These are phyloP conservation scores for Phylloscopus whistleri DNA, from an alignment of 2,113 vertebrate species.

Conservation along the genomic window DNA sequence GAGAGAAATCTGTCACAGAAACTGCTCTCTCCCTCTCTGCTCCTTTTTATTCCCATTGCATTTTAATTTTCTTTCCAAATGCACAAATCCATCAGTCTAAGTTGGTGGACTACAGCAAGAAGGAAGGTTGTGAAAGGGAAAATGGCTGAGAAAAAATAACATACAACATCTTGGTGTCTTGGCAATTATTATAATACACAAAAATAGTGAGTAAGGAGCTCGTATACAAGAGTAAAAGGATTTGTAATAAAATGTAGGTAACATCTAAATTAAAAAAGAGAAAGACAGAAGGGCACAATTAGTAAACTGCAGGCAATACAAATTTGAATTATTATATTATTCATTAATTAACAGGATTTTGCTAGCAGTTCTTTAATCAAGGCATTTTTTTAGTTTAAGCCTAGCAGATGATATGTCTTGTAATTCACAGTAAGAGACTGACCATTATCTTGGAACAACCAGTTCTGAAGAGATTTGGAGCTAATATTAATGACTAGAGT, in stretches of 20 bases:
- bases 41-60: not conserved
- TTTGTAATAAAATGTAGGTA: not conserved
- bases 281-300: not conserved
- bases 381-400: not conserved
- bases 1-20: not conserved
- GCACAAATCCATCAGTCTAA: not conserved
- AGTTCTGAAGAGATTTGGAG: not conserved
- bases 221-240: not conserved
- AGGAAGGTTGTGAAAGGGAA: not conserved
- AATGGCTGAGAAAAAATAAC: not conserved
- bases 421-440: not conserved
- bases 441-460: not conserved
- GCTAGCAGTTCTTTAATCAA: not conserved
- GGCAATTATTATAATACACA: not conserved
- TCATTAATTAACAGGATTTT: not conserved
- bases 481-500: not conserved
- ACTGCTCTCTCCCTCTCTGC: not conserved
- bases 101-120: not conserved
- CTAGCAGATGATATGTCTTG: not conserved
- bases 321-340: not conserved
- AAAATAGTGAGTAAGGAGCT: not conserved
- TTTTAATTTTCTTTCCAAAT: not conserved
- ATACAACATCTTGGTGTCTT: not conserved
- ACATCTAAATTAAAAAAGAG: not conserved
- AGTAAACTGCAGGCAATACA: not conserved